Conservation (phyloP, 2,888 invertebrate genomes). For the Chironomus tentans region DNA sequence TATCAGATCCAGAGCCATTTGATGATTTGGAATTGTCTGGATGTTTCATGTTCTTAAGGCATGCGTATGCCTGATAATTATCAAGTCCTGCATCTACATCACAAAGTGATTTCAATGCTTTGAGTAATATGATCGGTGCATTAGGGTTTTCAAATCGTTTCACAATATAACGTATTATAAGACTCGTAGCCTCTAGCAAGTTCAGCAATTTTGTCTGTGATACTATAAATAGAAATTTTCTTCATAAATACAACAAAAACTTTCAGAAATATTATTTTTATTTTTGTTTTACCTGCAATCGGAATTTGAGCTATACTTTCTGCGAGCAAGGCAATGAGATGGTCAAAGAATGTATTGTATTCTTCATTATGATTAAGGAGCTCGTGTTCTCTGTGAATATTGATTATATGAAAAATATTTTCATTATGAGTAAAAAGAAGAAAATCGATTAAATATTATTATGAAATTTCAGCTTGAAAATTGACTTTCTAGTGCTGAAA, state of each 20-base stretch:
- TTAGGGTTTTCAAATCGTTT: slow-evolving; percentile 40
- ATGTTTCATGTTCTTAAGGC: slow-evolving; percentile 64
- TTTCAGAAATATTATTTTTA: slow-evolving; percentile 28
- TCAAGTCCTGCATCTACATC: slow-evolving; percentile 63
- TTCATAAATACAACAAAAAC: slow-evolving; percentile 18
- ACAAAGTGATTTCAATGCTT: slow-evolving; percentile 62
- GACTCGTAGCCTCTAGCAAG: slow-evolving; percentile 58
- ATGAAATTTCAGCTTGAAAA: slow-evolving; percentile 24
- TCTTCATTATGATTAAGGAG: slow-evolving; percentile 75
- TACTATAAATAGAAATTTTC: slow-evolving; percentile 43
- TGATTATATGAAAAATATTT: slow-evolving; percentile 8
- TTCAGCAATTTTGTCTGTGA: slow-evolving; percentile 57
- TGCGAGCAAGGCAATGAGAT: slow-evolving; percentile 76
- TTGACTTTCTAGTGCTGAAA: background rate
- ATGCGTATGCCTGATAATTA: slow-evolving; percentile 62
- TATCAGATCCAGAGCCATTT: slow-evolving; percentile 41
- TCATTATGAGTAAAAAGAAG: background rate
- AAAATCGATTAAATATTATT: background rate
- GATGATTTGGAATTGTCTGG: slow-evolving; percentile 47
- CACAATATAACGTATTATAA: slow-evolving; percentile 57
- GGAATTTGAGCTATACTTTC: slow-evolving; percentile 64
- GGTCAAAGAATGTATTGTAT: slow-evolving; percentile 77
- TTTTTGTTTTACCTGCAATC: slow-evolving; percentile 37
- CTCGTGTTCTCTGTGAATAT: slow-evolving; percentile 62
- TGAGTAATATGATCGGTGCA: slow-evolving; percentile 51